Conservation (phyloP, 1,140 invertebrate species). For the Coenobita brevimanus region DNA sequence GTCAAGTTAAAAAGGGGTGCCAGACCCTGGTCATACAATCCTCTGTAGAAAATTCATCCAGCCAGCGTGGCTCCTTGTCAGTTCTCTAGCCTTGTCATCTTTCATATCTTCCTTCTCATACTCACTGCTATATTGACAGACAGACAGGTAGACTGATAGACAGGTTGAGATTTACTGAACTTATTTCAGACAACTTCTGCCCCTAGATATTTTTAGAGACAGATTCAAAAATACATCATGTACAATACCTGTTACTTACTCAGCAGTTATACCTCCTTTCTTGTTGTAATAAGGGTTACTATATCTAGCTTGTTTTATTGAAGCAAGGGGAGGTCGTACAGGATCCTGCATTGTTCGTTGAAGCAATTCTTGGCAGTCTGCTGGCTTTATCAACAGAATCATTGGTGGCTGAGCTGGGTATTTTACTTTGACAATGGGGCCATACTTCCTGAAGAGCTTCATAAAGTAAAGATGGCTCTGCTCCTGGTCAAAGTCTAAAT, state of each 20-base stretch:
- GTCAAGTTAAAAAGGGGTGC: no score
- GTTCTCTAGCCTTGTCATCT: no score
- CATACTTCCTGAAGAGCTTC: constrained; percentile 47
- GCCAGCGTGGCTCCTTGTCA: no score
- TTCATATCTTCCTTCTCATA: no score
- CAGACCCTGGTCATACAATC: no score
- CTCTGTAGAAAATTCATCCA: no score
- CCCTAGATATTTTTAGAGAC: no score
- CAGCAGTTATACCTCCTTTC: constrained; percentile 51
- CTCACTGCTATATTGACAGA: no score
- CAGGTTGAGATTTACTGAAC: no score
- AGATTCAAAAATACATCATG: no score
- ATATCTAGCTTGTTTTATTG: constrained; percentile 32
- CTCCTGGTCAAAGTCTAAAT: constrained; percentile 34
- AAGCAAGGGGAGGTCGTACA: constrained; percentile 10
- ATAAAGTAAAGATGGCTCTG: constrained; percentile 17
- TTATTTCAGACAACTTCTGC: no score
- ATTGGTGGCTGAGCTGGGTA: constrained; percentile 29
- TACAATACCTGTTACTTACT: constrained; percentile 47
- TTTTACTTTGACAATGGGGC: constrained; percentile 44
- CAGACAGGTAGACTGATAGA: no score
- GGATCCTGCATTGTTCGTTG: constrained; percentile 45
- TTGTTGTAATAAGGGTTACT: constrained; percentile 53
- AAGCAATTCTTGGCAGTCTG: constrained; percentile 40
- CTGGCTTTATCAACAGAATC: constrained; percentile 27